These are phyloP conservation scores for Smutsia gigantea DNA, from an alignment of 2,797 vertebrate species.

Conservation along the genomic window DNA sequence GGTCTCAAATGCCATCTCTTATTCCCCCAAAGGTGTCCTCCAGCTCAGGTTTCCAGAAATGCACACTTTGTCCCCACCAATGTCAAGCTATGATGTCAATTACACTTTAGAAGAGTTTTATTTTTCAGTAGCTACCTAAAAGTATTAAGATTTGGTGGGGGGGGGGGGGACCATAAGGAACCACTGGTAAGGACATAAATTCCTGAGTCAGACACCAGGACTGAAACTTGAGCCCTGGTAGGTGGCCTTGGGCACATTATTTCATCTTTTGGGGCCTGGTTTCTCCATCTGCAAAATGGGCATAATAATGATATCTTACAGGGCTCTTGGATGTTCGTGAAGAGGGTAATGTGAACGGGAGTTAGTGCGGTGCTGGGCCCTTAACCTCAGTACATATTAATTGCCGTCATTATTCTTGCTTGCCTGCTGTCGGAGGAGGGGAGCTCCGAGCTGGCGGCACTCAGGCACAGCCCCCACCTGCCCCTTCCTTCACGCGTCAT, in stretches of 20 bases:
- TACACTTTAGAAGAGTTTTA: background rate
- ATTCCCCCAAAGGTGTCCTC: background rate
- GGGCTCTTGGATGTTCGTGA: fast-evolving
- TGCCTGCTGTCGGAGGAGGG: background rate
- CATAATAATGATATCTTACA: background rate
- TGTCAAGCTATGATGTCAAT: background rate
- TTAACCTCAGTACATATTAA: background rate
- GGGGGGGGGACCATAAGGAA: no score
- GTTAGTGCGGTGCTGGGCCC: fast-evolving
- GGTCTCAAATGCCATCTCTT: background rate
- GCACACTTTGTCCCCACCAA: background rate
- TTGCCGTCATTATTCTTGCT: no score
- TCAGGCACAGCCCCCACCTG: slow-evolving; percentile 79
- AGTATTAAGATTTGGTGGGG: background rate
- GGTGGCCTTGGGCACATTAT: background rate
- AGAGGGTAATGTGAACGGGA: background rate
- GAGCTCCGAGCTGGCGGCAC: slow-evolving; percentile 70
- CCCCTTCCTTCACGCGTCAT: slow-evolving; percentile 80
- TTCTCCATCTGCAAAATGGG: background rate
- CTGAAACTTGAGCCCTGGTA: background rate
- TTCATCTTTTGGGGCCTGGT: background rate
- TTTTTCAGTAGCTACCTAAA: background rate
- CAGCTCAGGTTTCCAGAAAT: background rate
- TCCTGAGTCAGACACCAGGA: background rate
- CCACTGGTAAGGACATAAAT: background rate